Base-by-base conservation (phyloP, 2,797 vertebrate species). In the Thripadectes ignobilis region DNA sequence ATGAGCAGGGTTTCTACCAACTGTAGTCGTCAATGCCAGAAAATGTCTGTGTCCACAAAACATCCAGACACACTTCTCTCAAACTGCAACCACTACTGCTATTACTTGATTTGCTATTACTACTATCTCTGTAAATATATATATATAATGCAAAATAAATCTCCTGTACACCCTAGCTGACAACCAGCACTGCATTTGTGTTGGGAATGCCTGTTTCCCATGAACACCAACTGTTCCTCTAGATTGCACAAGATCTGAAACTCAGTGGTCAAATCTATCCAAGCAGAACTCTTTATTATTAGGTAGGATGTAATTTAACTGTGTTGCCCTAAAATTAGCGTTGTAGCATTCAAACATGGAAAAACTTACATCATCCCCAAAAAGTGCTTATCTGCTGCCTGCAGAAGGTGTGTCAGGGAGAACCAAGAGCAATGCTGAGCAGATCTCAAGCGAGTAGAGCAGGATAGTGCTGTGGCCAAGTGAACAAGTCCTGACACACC, bases 401-500 rank as follows among this genome's bases (percentile, higher is more conserved):
- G 29, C 27, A 32, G 76, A 79, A 93, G 94, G 94, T 74, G 95
- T 88, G 94, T 92, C 89, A 74, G 67, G 39, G 74, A 92, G 73
- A 93, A 74, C 34, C 66, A 80, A 23, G 62, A 69, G 93, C 66
- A 69, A 11, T 2, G 55, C 73, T 4, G 24, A 58, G 88, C 88
- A 93, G 69, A 93, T 86, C 88, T 81, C 19, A 59, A 73, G 92
- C 69, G 0, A 78, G 95, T 51, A 88, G 54, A 91, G 95, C 95
- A 91, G 95, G 90, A 73, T 82, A 88, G 59, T 0, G 0, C 71
- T 63, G 80, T 0, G 5, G 94, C 92, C 90, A 95, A 95, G 71
- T 1, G 5, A 94, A 92, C 96, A 96, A 95, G 96, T 84, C 95
- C 83, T n/a, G 88, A 95, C 96, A 43, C 74, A 95, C 77, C 94